Conservation (phyloP, 2,888 invertebrate species). For the Athalia cordata region DNA sequence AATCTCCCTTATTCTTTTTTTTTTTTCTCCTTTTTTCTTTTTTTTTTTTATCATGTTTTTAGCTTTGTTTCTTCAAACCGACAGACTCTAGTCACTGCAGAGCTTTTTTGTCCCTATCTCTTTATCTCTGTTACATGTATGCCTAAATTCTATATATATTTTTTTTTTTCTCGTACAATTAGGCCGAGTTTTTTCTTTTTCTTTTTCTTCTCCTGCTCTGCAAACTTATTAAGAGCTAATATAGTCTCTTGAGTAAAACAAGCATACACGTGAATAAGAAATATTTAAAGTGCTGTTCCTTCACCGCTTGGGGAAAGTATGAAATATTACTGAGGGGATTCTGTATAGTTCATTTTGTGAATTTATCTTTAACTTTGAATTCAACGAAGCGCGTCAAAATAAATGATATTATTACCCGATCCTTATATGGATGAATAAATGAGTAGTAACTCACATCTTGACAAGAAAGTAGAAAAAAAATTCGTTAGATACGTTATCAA, state of each 20-base stretch:
- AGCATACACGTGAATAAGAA: no score
- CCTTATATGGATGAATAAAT: not conserved
- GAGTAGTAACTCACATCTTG: no score
- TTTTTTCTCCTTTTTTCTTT: not conserved
- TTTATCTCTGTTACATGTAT: not conserved
- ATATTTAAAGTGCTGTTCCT: no score
- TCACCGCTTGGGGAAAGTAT: no score
- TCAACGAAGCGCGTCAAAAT: conserved; percentile 26
- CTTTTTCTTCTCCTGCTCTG: not conserved
- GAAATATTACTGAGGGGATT: not conserved
- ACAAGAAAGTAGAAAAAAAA: no score
- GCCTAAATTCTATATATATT: not conserved
- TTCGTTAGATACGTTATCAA: no score
- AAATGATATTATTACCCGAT: not conserved
- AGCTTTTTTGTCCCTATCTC: not conserved
- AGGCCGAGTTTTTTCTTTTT: not conserved
- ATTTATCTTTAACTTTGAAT: conserved; percentile 6
- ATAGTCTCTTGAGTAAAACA: no score
- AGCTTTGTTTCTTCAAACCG: not conserved
- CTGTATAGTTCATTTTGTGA: not conserved
- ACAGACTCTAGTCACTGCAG: no score
- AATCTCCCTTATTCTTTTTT: not conserved
- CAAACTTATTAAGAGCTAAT: not conserved
- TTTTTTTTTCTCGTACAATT: not conserved
- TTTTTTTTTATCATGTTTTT: not conserved